A percentile compares a stretch with the other conserved stretches of the same genome.
These are phyloP conservation scores for Blastobasis lacticolella DNA, from an alignment of 2,888 invertebrate genomes.

Conservation along the genomic window DNA sequence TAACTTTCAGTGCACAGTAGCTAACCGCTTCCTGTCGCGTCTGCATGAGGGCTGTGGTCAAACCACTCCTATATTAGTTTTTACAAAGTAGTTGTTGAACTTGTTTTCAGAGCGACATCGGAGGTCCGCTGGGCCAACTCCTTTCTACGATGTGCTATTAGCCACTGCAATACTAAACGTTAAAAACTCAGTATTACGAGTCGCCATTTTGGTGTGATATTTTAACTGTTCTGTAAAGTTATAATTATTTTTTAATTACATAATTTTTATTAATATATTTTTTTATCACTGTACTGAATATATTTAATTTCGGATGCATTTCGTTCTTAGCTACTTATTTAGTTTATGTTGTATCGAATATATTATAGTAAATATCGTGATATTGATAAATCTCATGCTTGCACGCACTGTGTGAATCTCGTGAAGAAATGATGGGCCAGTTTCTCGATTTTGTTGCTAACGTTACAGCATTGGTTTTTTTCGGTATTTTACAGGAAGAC, in stretches of 20 bases:
- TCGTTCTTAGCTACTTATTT: slow-evolving; percentile 30
- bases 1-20: slow-evolving; percentile 56
- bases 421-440: slow-evolving; percentile 60
- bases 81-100: slow-evolving; percentile 56
- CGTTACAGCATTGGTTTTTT: slow-evolving; percentile 44
- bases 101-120: slow-evolving; percentile 79
- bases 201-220: slow-evolving; percentile 30
- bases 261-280: slow-evolving; percentile 4
- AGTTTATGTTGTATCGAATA: slow-evolving; percentile 17
- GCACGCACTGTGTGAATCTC: slow-evolving; percentile 42
- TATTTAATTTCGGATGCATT: slow-evolving; percentile 37
- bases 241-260: slow-evolving; percentile 5
- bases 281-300: slow-evolving; percentile 23
- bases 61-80: slow-evolving; percentile 30
- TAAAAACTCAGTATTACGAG: slow-evolving; percentile 46
- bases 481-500: slow-evolving; percentile 76
- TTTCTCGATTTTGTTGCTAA: slow-evolving; percentile 39
- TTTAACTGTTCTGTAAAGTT: slow-evolving; percentile 36
- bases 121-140: slow-evolving; percentile 77
- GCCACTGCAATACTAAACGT: slow-evolving; percentile 28
- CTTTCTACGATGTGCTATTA: slow-evolving; percentile 78
- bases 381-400: slow-evolving; percentile 27
- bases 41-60: slow-evolving; percentile 47
- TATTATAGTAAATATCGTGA: slow-evolving; percentile 14
- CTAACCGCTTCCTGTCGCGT: slow-evolving; percentile 44